Percentiles rank a stretch among this genome's conserved stretches.
Conservation (phyloP, 2,888 invertebrate genomes). For the Drosophila neotestacea region DNA sequence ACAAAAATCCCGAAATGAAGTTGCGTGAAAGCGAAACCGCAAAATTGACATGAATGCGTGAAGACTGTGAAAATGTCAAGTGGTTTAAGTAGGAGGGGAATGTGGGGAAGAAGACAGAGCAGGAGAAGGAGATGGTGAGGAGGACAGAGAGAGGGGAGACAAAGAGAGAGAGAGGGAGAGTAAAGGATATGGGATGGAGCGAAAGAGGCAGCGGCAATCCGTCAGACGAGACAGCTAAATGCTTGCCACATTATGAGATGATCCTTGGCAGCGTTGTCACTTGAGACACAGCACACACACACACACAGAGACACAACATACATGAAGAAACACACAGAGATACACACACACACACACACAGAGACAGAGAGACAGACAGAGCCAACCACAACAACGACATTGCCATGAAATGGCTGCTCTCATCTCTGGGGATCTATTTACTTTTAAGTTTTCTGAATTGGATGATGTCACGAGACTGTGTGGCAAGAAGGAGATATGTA, state of each 20-base stretch:
- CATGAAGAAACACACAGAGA: background rate
- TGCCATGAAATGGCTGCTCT: constrained; percentile 53
- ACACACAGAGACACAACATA: constrained; percentile 6
- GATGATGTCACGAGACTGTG: constrained; percentile 74
- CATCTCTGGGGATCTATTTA: constrained; percentile 82
- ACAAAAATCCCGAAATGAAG: constrained; percentile 17
- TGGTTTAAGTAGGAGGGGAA: constrained; percentile 23
- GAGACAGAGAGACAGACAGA: constrained; percentile 33
- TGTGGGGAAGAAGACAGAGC: background rate
- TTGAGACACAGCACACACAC: constrained; percentile 70
- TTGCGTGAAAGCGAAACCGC: constrained; percentile 78
- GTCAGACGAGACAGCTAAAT: constrained; percentile 73
- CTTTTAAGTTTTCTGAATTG: constrained; percentile 81
- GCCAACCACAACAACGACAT: constrained; percentile 39
- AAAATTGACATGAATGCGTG: constrained; percentile 81
- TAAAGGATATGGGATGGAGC: constrained; percentile 7
- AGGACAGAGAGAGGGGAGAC: constrained; percentile 2
- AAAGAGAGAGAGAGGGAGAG: background rate
- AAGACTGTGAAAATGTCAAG: constrained; percentile 82
- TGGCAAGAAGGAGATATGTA: background rate
- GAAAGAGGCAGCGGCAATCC: constrained; percentile 43
- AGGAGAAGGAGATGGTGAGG: background rate
- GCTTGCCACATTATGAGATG: constrained; percentile 83
- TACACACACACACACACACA: constrained; percentile 18
- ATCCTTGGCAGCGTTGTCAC: constrained; percentile 83